These are phyloP conservation scores for Leptopterna dolabrata DNA, from an alignment of 2,888 invertebrate genomes.

Conservation along the genomic window DNA sequence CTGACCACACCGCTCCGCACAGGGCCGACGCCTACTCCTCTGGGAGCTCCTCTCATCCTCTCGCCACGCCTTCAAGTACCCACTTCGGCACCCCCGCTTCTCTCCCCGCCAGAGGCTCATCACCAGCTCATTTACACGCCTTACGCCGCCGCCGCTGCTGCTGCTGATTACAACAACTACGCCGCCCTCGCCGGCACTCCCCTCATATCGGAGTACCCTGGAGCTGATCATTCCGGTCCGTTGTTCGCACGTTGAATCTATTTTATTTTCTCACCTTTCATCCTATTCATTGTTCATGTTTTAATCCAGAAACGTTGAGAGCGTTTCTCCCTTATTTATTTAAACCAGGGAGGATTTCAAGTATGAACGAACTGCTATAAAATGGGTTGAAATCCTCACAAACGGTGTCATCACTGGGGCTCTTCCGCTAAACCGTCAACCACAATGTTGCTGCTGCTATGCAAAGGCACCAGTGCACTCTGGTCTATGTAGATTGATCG, in stretches of 20 bases:
- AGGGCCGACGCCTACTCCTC: slow-evolving; percentile 78
- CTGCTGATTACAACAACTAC: slow-evolving; percentile 89
- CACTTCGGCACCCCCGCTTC: slow-evolving; percentile 75
- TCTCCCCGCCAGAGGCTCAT: slow-evolving; percentile 74
- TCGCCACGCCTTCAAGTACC: slow-evolving; percentile 89
- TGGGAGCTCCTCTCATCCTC: slow-evolving; percentile 92
- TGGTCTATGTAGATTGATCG: too few species aligned
- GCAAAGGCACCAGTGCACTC: too few species aligned
- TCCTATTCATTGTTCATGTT: slow-evolving; percentile 12
- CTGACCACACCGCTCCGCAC: slow-evolving; percentile 73
- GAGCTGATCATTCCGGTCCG: slow-evolving; percentile 96
- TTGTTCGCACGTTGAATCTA: slow-evolving; percentile 82
- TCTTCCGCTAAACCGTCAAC: too few species aligned
- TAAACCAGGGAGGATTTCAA: neutral
- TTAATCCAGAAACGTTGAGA: neutral
- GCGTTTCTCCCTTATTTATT: slow-evolving; percentile 30
- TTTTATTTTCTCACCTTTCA: slow-evolving; percentile 10
- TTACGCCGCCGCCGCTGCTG: slow-evolving; percentile 77
- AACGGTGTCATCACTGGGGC: too few species aligned
- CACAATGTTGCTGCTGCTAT: too few species aligned
- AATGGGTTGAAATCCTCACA: too few species aligned
- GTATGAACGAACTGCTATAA: neutral
- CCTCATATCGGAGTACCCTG: slow-evolving; percentile 84
- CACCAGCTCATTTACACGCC: slow-evolving; percentile 88
- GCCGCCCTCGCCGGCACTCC: slow-evolving; percentile 85